These are phyloP conservation scores for Artemia franciscana DNA, from an alignment of 1,140 invertebrate species.

Conservation along the genomic window DNA sequence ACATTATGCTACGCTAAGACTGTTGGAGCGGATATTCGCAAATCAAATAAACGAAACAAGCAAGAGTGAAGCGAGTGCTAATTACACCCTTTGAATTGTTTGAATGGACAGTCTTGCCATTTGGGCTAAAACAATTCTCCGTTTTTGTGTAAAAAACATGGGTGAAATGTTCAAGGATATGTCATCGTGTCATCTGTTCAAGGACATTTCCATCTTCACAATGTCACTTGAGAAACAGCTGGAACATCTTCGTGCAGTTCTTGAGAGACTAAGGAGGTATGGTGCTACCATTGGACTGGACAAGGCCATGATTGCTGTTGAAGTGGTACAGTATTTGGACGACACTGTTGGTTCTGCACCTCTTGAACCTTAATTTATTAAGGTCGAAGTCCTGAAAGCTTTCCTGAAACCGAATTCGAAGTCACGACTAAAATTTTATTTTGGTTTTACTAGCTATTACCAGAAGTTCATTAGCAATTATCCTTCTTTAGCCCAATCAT, in stretches of 20 bases:
- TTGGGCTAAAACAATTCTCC: conserved; percentile 18
- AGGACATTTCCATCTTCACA: conserved; percentile 5
- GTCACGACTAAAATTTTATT: conserved; percentile 3
- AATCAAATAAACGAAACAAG: not conserved
- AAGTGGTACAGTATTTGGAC: conserved; percentile 3
- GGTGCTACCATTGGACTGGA: not conserved
- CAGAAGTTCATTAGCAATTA: conserved; percentile 13
- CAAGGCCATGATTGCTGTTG: conserved; percentile 2
- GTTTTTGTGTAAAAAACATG: conserved; percentile 9
- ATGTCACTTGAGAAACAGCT: conserved; percentile 3
- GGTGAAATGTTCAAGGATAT: conserved; percentile 2
- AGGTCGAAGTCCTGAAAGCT: conserved; percentile 1
- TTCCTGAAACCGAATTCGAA: not conserved
- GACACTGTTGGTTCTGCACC: conserved; percentile 1
- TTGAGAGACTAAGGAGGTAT: not conserved
- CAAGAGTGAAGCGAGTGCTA: not conserved
- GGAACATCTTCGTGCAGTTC: not conserved
- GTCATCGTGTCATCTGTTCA: not conserved
- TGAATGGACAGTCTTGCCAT: conserved; percentile 17
- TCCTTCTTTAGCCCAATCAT: conserved; percentile 9
- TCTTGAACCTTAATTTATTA: conserved; percentile 3
- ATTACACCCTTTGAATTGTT: not conserved
- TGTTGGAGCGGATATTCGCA: not conserved
- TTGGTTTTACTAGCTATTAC: conserved; percentile 7
- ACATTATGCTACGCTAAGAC: conserved; percentile 3